A percentile compares a stretch with the other conserved stretches of the same genome.
phyloP scores from a whole-genome alignment of 2,888 invertebrate genomes.

The Clusia tigrina region DNA sequence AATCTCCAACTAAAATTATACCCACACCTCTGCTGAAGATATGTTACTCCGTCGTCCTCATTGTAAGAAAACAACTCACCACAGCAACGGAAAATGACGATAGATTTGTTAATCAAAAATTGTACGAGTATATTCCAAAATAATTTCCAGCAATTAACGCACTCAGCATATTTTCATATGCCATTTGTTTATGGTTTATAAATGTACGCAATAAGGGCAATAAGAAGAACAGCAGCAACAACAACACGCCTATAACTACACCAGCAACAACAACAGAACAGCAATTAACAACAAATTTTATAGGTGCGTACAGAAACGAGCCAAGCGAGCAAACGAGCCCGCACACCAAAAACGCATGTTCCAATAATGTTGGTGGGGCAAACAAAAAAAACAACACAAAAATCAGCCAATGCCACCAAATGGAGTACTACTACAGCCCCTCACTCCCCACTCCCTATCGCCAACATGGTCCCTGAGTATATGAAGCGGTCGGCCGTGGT shows the following conservation, averaged over 20 bases:
- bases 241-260: too few species aligned
- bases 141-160: constrained; percentile 34
- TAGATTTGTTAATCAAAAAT: neutral
- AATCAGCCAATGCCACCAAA: neutral
- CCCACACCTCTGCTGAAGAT: too few species aligned
- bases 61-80: too few species aligned
- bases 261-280: constrained; percentile 10
- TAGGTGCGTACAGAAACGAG: constrained; percentile 34
- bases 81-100: neutral
- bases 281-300: constrained; percentile 45
- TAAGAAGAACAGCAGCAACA: neutral
- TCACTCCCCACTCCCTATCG: neutral
- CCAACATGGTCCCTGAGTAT: too few species aligned
- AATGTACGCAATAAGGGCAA: too few species aligned
- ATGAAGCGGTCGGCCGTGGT: too few species aligned
- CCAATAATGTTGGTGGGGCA: neutral
- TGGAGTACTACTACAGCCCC: neutral
- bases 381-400: neutral
- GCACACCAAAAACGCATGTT: too few species aligned
- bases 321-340: neutral
- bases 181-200: constrained; percentile 22
- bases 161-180: constrained; percentile 40
- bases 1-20: too few species aligned
- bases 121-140: neutral
- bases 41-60: too few species aligned